A percentile compares a stretch with the other conserved stretches of the same genome.
phyloP scores from a whole-genome alignment of 2,888 invertebrate species.

The Drosophila emarginata region DNA sequence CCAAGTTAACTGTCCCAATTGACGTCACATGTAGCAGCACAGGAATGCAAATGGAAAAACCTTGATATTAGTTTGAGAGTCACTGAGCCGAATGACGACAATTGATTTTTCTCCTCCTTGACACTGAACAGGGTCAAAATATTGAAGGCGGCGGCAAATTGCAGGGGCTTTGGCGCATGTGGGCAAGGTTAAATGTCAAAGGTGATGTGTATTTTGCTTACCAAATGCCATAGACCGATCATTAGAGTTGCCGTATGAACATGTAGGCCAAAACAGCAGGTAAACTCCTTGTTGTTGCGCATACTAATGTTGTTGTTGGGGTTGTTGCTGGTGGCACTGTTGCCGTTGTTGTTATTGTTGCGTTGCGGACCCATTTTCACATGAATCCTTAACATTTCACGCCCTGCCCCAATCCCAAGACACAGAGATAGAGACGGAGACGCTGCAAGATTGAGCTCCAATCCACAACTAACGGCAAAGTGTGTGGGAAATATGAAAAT shows the following conservation, averaged over 20 bases:
- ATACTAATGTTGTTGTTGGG: constrained; percentile 28
- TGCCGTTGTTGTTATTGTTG: constrained; percentile 49
- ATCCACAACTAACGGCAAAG: constrained; percentile 8
- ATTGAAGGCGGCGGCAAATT: constrained; percentile 21
- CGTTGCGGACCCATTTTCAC: constrained; percentile 85
- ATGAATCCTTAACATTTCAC: constrained; percentile 82
- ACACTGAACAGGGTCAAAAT: constrained; percentile 70
- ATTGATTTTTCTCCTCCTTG: constrained; percentile 70
- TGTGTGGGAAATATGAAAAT: constrained; percentile 9
- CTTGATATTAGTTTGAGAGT: constrained; percentile 44
- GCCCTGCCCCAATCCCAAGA: constrained; percentile 35
- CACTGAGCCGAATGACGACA: constrained; percentile 30
- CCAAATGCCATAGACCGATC: constrained; percentile 93
- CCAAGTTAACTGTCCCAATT: constrained; percentile 16
- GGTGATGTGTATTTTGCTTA: constrained; percentile 82
- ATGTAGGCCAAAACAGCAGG: constrained; percentile 91
- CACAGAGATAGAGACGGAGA: constrained; percentile 22
- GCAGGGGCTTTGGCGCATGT: constrained; percentile 16
- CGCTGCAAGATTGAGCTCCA: constrained; percentile 9
- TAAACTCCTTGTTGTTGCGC: constrained; percentile 87
- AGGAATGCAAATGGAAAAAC: constrained; percentile 24
- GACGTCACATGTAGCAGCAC: constrained; percentile 29
- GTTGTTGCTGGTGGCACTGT: constrained; percentile 32
- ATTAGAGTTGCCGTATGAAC: constrained; percentile 92
- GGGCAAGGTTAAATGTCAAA: constrained; percentile 19